Conservation (phyloP, 2,113 vertebrate species). For the Cynocephalus volans region DNA sequence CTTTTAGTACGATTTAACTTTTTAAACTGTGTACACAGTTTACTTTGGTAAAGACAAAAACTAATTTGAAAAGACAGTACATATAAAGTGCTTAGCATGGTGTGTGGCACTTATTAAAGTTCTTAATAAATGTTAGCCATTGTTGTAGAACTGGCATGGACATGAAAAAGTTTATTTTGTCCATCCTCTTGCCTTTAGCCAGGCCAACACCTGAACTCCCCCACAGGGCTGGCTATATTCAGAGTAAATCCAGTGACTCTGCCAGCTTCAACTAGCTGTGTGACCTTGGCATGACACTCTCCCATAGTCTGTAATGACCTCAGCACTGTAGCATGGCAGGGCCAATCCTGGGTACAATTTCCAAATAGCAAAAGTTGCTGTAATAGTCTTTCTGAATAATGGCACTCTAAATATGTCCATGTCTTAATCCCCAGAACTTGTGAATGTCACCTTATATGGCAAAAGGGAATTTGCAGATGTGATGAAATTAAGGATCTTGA, state of each 20-base stretch:
- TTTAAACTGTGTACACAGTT: background rate
- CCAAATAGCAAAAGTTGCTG: background rate
- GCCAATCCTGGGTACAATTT: background rate
- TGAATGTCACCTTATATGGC: background rate
- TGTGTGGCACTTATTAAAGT: background rate
- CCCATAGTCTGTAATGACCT: background rate
- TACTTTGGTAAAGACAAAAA: conserved; percentile 18
- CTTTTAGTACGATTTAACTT: background rate
- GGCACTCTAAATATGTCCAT: background rate
- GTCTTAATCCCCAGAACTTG: background rate
- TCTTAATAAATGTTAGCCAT: background rate
- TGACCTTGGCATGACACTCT: background rate
- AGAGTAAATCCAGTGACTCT: background rate
- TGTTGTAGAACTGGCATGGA: background rate
- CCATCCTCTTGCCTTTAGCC: background rate
- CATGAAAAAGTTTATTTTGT: background rate
- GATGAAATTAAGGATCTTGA: background rate
- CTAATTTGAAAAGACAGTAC: conserved; percentile 26
- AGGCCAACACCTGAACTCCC: background rate
- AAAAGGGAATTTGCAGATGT: conserved; percentile 18
- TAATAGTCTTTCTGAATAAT: background rate
- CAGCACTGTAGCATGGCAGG: background rate
- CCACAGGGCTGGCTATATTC: background rate
- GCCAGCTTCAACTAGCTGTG: background rate
- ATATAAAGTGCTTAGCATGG: background rate